Evolutionary conservation across 2,888 invertebrate genomes (phyloP).

Genomic region (Phyto melanocephala): DNA sequence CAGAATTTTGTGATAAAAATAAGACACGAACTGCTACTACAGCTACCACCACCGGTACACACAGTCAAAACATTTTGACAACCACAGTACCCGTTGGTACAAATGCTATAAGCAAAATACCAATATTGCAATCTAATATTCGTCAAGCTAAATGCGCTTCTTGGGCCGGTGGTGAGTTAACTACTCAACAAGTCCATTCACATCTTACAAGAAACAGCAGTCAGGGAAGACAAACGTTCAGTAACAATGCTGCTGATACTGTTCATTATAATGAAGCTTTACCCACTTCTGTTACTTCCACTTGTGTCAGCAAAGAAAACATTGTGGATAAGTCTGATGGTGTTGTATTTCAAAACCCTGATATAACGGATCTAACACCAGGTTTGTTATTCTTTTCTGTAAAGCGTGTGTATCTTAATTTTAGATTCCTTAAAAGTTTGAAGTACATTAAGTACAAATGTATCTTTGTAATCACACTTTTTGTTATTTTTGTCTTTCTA

Average conservation of each 20-base stretch:
- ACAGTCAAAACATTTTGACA: slow-evolving; percentile 18
- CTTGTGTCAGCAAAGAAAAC: slow-evolving; percentile 68
- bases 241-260: slow-evolving; percentile 48
- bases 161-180: slow-evolving; percentile 82
- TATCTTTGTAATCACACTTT: not conserved
- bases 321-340: slow-evolving; percentile 62
- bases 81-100: slow-evolving; percentile 30
- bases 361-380: slow-evolving; percentile 81
- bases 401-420: not conserved
- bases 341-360: slow-evolving; percentile 74
- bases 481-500: not conserved
- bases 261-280: slow-evolving; percentile 41
- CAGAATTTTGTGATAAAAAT: slow-evolving; percentile 26
- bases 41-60: slow-evolving; percentile 6
- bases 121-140: slow-evolving; percentile 81
- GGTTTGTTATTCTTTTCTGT: slow-evolving; percentile 76
- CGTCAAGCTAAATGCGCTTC: slow-evolving; percentile 85
- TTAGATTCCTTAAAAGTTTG: not conserved
- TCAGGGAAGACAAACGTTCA: slow-evolving; percentile 39
- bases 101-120: slow-evolving; percentile 82
- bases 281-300: slow-evolving; percentile 33
- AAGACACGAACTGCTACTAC: not conserved
- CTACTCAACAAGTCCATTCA: slow-evolving; percentile 21
- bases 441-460: not conserved
- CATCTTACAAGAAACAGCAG: slow-evolving; percentile 35